Conservation (phyloP, 2,888 invertebrate species). For the Mechanitis mazaeus region DNA sequence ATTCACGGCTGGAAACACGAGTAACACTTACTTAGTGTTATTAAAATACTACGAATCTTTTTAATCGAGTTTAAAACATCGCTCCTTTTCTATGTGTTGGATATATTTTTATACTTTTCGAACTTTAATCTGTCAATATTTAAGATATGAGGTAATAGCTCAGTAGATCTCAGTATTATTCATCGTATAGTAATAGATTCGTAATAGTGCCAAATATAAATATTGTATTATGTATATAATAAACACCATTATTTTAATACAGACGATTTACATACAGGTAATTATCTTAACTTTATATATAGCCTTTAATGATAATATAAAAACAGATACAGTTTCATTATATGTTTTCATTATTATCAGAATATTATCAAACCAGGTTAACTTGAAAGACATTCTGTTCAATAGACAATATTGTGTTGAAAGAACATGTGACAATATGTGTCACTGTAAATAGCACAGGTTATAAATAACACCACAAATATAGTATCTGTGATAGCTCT, state of each 20-base stretch:
- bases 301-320: too few species aligned
- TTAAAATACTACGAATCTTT: too few species aligned
- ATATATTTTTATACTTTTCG: too few species aligned
- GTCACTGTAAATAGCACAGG: neutral
- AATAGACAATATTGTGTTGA: neutral
- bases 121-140: too few species aligned
- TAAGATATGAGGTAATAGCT: constrained; percentile 7
- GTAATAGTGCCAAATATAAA: constrained; percentile 19
- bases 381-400: neutral
- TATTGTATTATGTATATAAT: constrained; percentile 10
- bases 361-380: neutral
- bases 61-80: too few species aligned
- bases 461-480: neutral
- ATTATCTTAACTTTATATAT: constrained; percentile 3
- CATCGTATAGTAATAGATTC: too few species aligned
- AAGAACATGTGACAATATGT: neutral
- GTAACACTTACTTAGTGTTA: too few species aligned
- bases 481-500: neutral
- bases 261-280: constrained; percentile 9
- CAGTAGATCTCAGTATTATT: constrained; percentile 8
- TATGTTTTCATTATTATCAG: too few species aligned
- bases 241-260: constrained; percentile 18
- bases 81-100: too few species aligned
- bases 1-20: too few species aligned
- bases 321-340: neutral